Percentiles rank a stretch among this genome's conserved stretches.
phyloP scores from a whole-genome alignment of 1,140 invertebrate genomes.

The Lethocerus indicus region DNA sequence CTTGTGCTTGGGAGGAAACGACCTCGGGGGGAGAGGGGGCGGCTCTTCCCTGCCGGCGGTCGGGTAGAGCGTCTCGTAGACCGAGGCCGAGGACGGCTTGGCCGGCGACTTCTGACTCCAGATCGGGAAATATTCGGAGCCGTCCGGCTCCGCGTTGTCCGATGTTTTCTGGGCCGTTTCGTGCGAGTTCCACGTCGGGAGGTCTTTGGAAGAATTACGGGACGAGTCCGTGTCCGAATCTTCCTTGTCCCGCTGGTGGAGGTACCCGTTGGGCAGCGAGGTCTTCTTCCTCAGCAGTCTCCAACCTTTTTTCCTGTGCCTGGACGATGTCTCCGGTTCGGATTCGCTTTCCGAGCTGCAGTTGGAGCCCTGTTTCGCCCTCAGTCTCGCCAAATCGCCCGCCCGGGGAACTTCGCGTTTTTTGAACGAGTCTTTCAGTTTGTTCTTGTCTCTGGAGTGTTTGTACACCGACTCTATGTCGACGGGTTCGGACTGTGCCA shows the following conservation, averaged over 20 bases:
- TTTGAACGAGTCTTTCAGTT: constrained; percentile 7
- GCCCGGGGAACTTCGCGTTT: constrained; percentile 15
- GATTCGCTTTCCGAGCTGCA: constrained; percentile 22
- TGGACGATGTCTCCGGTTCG: constrained; percentile 19
- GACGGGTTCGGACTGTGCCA: constrained; percentile 29
- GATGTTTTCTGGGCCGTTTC: constrained; percentile 17
- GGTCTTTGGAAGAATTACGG: constrained; percentile 18
- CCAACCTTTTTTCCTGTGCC: constrained; percentile 17
- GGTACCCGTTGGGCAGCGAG: constrained; percentile 13
- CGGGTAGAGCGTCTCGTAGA: constrained; percentile 24
- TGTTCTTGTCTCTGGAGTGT: constrained; percentile 9
- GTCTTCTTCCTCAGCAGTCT: constrained; percentile 18
- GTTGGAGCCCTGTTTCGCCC: constrained; percentile 17
- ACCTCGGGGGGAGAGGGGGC: constrained; percentile 27
- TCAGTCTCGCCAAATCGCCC: constrained; percentile 12
- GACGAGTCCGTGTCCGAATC: constrained; percentile 19
- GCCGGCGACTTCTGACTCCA: constrained; percentile 18
- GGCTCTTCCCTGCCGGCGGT: constrained; percentile 19
- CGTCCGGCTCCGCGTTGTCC: constrained; percentile 5
- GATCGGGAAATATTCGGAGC: constrained; percentile 23
- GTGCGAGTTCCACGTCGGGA: constrained; percentile 22
- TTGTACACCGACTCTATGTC: constrained; percentile 20
- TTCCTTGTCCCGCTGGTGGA: constrained; percentile 11
- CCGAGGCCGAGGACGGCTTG: constrained; percentile 16
- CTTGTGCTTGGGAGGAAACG: constrained; percentile 21